Percentiles rank a stretch among this genome's conserved stretches.
These are phyloP conservation scores for Lasioglossum calceatum DNA, from an alignment of 2,888 invertebrate species.

Conservation along the genomic window DNA sequence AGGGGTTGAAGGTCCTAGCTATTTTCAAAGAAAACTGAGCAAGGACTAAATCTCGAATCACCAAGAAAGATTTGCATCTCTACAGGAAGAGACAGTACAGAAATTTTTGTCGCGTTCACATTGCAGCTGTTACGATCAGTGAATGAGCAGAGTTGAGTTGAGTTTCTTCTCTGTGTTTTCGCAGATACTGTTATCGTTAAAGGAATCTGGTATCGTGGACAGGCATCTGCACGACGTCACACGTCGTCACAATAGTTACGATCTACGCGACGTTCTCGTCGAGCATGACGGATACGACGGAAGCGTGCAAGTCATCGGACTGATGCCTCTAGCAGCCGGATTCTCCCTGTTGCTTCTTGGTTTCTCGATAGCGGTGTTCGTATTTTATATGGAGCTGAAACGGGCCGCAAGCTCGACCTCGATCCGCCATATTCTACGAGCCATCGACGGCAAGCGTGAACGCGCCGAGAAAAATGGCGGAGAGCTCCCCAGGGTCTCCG, in stretches of 20 bases:
- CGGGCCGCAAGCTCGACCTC: slow-evolving; percentile 22
- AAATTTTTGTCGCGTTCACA: too few species aligned
- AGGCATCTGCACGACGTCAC: slow-evolving; percentile 77
- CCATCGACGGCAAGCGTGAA: slow-evolving; percentile 31
- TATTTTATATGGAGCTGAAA: slow-evolving; percentile 75
- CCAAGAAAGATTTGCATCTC: too few species aligned
- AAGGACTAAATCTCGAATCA: too few species aligned
- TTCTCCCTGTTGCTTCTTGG: slow-evolving; percentile 75
- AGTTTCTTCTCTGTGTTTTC: not conserved
- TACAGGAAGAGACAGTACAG: too few species aligned
- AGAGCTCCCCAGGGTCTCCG: too few species aligned
- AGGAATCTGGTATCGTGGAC: slow-evolving; percentile 74
- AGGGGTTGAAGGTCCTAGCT: too few species aligned
- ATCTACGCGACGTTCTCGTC: slow-evolving; percentile 74
- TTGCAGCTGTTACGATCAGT: not conserved
- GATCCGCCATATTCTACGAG: slow-evolving; percentile 25
- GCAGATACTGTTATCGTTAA: slow-evolving; percentile 75
- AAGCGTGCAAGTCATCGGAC: slow-evolving; percentile 63
- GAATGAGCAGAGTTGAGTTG: not conserved
- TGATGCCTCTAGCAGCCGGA: slow-evolving; percentile 79
- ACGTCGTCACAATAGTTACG: slow-evolving; percentile 69
- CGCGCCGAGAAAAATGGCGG: not conserved
- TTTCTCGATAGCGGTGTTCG: slow-evolving; percentile 65
- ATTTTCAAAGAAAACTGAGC: too few species aligned
- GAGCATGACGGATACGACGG: slow-evolving; percentile 74